Conservation (phyloP, 35 echinoderm and acorn worm genomes). For the Apostichopus parvimensis region DNA sequence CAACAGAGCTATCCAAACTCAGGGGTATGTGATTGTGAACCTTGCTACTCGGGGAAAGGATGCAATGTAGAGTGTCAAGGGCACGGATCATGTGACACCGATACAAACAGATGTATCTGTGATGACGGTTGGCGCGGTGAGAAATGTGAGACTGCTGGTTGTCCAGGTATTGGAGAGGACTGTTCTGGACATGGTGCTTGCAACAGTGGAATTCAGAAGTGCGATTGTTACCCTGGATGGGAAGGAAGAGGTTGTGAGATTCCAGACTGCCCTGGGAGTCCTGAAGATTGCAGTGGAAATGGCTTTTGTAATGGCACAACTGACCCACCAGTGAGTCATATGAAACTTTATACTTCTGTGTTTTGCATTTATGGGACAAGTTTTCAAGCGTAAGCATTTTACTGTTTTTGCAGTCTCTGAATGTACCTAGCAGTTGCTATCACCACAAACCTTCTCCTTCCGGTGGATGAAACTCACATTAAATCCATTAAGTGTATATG, state of each 20-base stretch:
- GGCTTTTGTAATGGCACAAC: conserved; percentile 70
- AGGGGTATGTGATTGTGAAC: conserved; percentile 56
- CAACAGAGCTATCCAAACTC: neutral
- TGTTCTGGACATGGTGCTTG: conserved; percentile 81
- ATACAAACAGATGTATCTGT: conserved; percentile 60
- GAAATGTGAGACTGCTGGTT: conserved; percentile 71
- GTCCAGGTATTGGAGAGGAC: conserved; percentile 71
- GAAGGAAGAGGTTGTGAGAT: conserved; percentile 75
- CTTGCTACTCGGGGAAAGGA: conserved; percentile 77
- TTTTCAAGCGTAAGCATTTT: too few species aligned
- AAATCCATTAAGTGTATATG: too few species aligned
- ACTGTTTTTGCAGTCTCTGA: too few species aligned
- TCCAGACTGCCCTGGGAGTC: conserved; percentile 83
- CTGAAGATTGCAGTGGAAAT: conserved; percentile 67
- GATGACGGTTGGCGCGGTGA: conserved; percentile 69
- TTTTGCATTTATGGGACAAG: neutral
- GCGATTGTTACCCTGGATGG: conserved; percentile 87
- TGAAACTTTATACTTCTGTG: neutral
- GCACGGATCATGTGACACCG: conserved; percentile 79
- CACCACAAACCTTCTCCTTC: too few species aligned
- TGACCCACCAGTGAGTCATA: neutral
- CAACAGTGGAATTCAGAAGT: conserved; percentile 71
- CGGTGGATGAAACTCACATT: too few species aligned
- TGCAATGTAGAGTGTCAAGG: conserved; percentile 76
- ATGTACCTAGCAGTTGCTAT: too few species aligned